Evolutionary conservation across 2,797 vertebrate genomes (phyloP).

Genomic region (Steatocranus sp.): DNA sequence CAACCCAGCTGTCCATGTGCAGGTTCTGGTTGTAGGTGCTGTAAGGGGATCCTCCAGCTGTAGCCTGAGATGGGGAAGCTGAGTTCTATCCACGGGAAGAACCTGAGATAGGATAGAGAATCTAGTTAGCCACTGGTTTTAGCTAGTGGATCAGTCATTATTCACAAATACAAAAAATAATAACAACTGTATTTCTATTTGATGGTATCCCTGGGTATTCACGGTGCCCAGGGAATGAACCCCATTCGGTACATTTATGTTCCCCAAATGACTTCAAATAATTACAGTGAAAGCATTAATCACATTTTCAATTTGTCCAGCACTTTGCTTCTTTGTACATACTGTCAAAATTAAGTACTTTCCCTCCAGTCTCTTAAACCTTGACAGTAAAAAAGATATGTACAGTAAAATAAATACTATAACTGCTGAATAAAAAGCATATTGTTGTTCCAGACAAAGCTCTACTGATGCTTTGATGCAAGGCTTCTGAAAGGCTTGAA

Average conservation of each 20-base stretch:
- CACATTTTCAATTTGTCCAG: not conserved
- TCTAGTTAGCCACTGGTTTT: not conserved
- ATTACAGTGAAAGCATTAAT: not conserved
- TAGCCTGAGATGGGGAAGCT: not conserved
- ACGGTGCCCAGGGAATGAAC: not conserved
- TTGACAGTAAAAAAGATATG: not conserved
- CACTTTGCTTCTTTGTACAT: not conserved
- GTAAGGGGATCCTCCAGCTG: not conserved
- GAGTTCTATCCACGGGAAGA: not conserved
- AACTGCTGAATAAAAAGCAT: not conserved
- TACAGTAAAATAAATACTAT: not conserved
- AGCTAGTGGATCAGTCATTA: not conserved
- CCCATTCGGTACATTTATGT: not conserved
- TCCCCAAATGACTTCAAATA: not conserved
- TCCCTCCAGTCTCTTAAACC: not conserved
- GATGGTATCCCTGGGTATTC: not conserved
- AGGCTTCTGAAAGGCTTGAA: not conserved
- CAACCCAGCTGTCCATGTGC: not conserved
- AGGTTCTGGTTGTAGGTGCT: not conserved
- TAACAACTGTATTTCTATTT: not conserved
- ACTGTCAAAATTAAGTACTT: not conserved
- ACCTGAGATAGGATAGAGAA: not conserved
- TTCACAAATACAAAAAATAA: not conserved
- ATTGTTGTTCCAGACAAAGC: not conserved
- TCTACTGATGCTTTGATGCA: not conserved